These are phyloP conservation scores for Artibeus lituratus DNA, from an alignment of 2,797 vertebrate species.

Conservation along the genomic window DNA sequence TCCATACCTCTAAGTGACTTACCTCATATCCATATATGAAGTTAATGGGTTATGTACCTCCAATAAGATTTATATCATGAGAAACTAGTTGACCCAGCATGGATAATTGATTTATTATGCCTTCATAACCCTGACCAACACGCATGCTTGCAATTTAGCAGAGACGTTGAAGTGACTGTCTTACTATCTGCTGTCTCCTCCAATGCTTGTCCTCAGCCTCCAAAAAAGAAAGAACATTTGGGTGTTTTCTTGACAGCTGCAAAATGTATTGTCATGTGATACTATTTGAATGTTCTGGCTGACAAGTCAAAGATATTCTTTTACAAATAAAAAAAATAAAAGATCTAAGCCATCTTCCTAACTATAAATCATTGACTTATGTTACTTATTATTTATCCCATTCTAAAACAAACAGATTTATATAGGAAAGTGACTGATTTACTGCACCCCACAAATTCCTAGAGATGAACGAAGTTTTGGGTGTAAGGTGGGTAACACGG, in stretches of 20 bases:
- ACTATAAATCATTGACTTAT: not conserved
- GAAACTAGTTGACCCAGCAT: conserved; percentile 8
- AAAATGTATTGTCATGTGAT: not conserved
- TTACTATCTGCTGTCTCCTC: not conserved
- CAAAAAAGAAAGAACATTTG: conserved; percentile 21
- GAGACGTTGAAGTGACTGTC: not conserved
- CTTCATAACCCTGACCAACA: not conserved
- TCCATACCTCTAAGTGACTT: conserved; percentile 69
- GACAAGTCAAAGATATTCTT: not conserved
- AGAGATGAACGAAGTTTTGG: not conserved
- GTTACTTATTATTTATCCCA: not conserved
- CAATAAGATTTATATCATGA: conserved; percentile 33
- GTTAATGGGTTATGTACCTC: not conserved
- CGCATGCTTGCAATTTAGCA: conserved; percentile 48
- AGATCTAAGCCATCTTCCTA: not conserved
- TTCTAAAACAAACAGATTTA: not conserved
- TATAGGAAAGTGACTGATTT: not conserved
- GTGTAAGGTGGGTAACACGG: not conserved
- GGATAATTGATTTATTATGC: conserved; percentile 53
- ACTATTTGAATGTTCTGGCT: conserved; percentile 18
- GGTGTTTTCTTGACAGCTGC: conserved; percentile 49
- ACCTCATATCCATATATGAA: conserved; percentile 60
- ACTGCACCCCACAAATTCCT: not conserved
- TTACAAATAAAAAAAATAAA: not conserved
- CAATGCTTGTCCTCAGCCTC: not conserved